Evolutionary conservation across 2,888 invertebrate species (phyloP).

Genomic region (Matsumyia berberina): DNA sequence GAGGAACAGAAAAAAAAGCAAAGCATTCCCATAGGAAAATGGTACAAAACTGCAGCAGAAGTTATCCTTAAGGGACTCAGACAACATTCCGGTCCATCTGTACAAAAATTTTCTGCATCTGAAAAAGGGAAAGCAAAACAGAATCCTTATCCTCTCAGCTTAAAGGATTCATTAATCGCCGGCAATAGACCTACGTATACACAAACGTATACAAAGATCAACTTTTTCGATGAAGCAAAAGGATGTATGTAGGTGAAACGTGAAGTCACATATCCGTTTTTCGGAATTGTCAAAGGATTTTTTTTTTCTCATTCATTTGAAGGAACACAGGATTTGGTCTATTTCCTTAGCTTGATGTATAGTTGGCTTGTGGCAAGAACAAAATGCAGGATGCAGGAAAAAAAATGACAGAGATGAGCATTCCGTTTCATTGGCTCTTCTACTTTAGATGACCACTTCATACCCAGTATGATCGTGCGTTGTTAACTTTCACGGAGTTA

Average conservation of each 20-base stretch:
- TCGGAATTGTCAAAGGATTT: neutral
- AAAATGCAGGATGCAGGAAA: neutral
- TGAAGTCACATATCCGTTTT: neutral
- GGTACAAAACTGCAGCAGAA: neutral
- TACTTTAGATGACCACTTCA: neutral
- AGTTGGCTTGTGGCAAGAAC: neutral
- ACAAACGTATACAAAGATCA: constrained; percentile 19
- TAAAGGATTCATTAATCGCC: constrained; percentile 51
- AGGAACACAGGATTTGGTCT: neutral
- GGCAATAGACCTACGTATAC: constrained; percentile 23
- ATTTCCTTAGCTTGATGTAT: constrained; percentile 5
- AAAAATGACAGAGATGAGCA: neutral
- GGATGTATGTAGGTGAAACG: constrained; percentile 37
- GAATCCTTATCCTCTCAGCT: constrained; percentile 39
- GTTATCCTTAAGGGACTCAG: constrained; percentile 29
- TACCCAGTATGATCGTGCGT: neutral
- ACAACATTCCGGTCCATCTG: constrained; percentile 25
- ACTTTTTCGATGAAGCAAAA: constrained; percentile 40
- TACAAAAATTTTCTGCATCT: constrained; percentile 6
- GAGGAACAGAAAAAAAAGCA: too few relatives aligned
- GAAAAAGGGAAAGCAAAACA: constrained; percentile 21
- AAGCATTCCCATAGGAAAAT: neutral
- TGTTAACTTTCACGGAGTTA: too few relatives aligned
- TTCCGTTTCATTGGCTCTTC: neutral
- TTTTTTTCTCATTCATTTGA: neutral